phyloP scores from a whole-genome alignment of 1,140 invertebrate species.

The Plodia interpunctella region DNA sequence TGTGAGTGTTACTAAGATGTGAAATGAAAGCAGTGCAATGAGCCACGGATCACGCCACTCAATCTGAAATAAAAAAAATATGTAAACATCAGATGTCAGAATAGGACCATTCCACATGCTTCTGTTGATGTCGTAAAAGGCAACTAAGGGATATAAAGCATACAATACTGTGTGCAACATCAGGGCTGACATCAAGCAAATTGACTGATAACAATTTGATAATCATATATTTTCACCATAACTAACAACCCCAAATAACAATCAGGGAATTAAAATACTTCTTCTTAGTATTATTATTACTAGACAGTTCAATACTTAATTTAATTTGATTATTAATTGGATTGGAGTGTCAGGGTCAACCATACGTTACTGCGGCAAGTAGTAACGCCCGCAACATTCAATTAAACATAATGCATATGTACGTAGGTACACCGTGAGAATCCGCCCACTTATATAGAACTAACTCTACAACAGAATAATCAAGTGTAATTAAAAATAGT shows the following conservation, averaged over 20 bases:
- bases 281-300: constrained; percentile 13
- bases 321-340: constrained; percentile 14
- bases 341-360: constrained; percentile 19
- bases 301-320: background rate
- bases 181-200: too few relatives aligned
- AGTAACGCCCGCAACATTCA: background rate
- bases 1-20: constrained; percentile 86
- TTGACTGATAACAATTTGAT: too few relatives aligned
- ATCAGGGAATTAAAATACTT: too few relatives aligned
- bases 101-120: too few relatives aligned
- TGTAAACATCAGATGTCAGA: too few relatives aligned
- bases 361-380: background rate
- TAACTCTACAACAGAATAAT: background rate
- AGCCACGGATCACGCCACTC: constrained; percentile 94
- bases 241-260: too few relatives aligned
- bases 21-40: constrained; percentile 84
- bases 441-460: background rate
- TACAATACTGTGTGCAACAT: too few relatives aligned
- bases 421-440: background rate
- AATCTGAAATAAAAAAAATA: constrained; percentile 81
- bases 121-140: too few relatives aligned
- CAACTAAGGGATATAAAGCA: too few relatives aligned
- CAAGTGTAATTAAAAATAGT: background rate
- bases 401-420: background rate
- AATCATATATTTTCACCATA: too few relatives aligned